phyloP scores from a whole-genome alignment of 2,888 invertebrate genomes.

The Pachliopta kotzebuea region DNA sequence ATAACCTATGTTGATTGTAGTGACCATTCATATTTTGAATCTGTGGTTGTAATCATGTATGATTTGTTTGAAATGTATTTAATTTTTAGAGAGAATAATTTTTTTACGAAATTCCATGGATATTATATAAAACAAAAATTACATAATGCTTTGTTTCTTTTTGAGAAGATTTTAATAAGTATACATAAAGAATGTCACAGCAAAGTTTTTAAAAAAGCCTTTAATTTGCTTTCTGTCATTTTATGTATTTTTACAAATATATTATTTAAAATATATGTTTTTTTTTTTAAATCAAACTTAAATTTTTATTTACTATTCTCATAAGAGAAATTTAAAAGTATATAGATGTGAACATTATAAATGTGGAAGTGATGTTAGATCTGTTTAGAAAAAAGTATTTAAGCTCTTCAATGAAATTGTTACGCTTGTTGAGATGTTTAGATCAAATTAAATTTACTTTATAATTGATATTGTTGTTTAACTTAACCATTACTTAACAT shows the following conservation, averaged over 20 bases:
- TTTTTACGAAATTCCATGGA: neutral
- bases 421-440: constrained; percentile 3
- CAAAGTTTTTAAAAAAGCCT: neutral
- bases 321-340: neutral
- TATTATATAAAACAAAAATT: neutral
- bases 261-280: neutral
- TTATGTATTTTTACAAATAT: neutral
- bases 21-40: constrained; percentile 4
- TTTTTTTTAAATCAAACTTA: neutral
- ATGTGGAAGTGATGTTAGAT: constrained; percentile 3
- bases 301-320: neutral
- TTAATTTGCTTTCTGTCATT: neutral
- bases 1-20: neutral
- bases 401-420: constrained; percentile 7
- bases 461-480: neutral
- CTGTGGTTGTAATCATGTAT: neutral
- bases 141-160: too few relatives aligned
- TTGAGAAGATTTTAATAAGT: neutral
- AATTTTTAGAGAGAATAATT: neutral
- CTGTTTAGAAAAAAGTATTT: constrained; percentile 14
- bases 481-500: neutral
- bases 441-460: constrained; percentile 1
- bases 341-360: neutral
- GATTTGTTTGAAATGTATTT: neutral
- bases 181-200: neutral